Base-by-base conservation (phyloP, 30 jellyfish, hydroid and myxozoan species). In the Rhopilema esculentum region DNA sequence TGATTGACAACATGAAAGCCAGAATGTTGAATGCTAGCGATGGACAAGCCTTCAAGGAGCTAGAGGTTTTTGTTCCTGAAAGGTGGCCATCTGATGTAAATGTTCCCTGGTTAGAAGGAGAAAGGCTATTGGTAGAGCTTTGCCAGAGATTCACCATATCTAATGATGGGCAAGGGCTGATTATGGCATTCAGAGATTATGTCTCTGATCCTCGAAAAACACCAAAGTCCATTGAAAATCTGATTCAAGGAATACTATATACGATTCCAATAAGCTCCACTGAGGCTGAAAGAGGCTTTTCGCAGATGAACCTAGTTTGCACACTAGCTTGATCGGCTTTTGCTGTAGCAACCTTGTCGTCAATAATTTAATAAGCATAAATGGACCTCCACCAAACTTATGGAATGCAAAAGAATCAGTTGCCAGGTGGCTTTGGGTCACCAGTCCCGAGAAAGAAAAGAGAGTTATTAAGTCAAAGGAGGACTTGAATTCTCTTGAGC, bases 201-300 rank as follows among this genome's bases (percentile, higher is more conserved):
- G 72, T 82, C n/a, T 28, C 75, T 67, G 91, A 75, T 48, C 49
- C 86, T 19, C 83, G 85, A 12, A 68, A 68, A 65, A 48, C 84
- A 32, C 84, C 91, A 26, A 68, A 4, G 52, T 24, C 49, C 0
- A 66, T 27, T 25, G 80, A 66, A 65, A 12, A 63, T 0, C 18
- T 67, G 51, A 57, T 66, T 19, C 75, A 82, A 69, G 91, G 57
- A 66, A 29, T 82, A 12, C 83, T 82, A 2, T 18, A 82, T 26
- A 22, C 53, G 33, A 66, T 65, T 27, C 91, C 91, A 66, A 48
- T 66, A 15, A 82, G 91, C 75, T 51, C 84, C 0, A n/a, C 95
- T 27, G 95, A 75, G 74, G 86, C 88, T 0, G 95, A 86, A 63
- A 57, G 95, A 62, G 95, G 95, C 71, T 86, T 86, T 65, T 67